Conservation (phyloP, 2,888 invertebrate genomes). For the Drosophila cognata region DNA sequence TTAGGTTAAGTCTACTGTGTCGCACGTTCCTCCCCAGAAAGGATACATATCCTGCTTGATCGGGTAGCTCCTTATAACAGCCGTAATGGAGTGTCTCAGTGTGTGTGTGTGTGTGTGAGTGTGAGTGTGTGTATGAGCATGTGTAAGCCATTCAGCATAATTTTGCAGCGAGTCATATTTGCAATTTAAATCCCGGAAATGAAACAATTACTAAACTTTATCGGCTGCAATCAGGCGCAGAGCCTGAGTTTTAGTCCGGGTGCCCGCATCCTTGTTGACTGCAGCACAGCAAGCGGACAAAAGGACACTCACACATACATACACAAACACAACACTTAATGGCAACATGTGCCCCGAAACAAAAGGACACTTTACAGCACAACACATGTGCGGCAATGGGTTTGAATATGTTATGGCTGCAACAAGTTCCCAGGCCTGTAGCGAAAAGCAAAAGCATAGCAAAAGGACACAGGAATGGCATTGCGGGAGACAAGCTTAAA, state of each 20-base stretch:
- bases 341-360: constrained; percentile 39
- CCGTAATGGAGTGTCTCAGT: constrained; percentile 4
- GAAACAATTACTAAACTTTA: constrained; percentile 82
- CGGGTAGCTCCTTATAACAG: constrained; percentile 10
- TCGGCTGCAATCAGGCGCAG: constrained; percentile 68
- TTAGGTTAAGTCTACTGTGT: constrained; percentile 84
- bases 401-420: constrained; percentile 41
- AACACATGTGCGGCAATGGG: constrained; percentile 47
- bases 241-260: constrained; percentile 10
- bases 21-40: constrained; percentile 53
- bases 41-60: constrained; percentile 49
- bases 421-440: constrained; percentile 43
- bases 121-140: constrained; percentile 23
- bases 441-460: constrained; percentile 1
- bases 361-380: constrained; percentile 43
- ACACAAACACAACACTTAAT: constrained; percentile 23
- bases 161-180: constrained; percentile 80
- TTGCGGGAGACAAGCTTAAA: neutral
- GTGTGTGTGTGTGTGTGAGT: neutral
- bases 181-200: constrained; percentile 83
- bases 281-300: constrained; percentile 11
- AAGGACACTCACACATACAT: neutral
- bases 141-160: constrained; percentile 64
- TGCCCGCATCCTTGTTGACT: constrained; percentile 36
- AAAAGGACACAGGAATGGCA: neutral